These are phyloP conservation scores for Andrena marginata DNA, from an alignment of 2,888 invertebrate species.

Conservation along the genomic window DNA sequence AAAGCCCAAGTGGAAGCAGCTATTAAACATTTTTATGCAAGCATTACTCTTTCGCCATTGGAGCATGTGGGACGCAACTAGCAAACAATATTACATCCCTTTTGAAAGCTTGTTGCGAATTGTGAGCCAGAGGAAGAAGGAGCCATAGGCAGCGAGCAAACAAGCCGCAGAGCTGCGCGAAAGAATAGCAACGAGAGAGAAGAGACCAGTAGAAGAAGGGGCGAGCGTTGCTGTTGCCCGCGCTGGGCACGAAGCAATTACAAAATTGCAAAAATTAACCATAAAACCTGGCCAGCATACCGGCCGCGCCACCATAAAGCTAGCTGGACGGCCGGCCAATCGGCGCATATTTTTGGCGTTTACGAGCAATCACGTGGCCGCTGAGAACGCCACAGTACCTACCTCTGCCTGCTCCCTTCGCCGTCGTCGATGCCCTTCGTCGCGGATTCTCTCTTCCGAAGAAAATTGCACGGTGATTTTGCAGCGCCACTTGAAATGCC, in stretches of 20 bases:
- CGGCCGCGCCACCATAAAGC: conserved; percentile 76
- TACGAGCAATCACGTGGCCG: conserved; percentile 83
- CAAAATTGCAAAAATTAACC: conserved; percentile 83
- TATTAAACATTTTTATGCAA: not conserved
- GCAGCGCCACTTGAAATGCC: conserved; percentile 76
- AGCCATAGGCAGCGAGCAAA: not conserved
- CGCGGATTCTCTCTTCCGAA: conserved; percentile 71
- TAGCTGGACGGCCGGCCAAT: conserved; percentile 78
- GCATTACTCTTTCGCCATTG: no score
- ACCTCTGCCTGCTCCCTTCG: conserved; percentile 38
- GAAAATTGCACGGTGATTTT: conserved; percentile 83
- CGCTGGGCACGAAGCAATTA: conserved; percentile 76
- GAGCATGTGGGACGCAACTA: not conserved
- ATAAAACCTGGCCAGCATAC: conserved; percentile 77
- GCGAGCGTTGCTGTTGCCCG: conserved; percentile 52
- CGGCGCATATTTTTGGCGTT: conserved; percentile 84
- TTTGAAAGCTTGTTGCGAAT: not conserved
- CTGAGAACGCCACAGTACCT: conserved; percentile 56
- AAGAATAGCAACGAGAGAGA: not conserved
- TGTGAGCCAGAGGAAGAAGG: not conserved
- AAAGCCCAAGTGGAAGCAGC: not conserved
- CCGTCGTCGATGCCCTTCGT: conserved; percentile 38
- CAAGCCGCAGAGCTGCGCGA: not conserved
- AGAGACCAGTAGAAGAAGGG: not conserved
- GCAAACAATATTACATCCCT: not conserved